Evolutionary conservation across 2,888 invertebrate genomes (phyloP), one percentile per base, ranked within the genome.

Genomic region (Aelia acuminata): DNA sequence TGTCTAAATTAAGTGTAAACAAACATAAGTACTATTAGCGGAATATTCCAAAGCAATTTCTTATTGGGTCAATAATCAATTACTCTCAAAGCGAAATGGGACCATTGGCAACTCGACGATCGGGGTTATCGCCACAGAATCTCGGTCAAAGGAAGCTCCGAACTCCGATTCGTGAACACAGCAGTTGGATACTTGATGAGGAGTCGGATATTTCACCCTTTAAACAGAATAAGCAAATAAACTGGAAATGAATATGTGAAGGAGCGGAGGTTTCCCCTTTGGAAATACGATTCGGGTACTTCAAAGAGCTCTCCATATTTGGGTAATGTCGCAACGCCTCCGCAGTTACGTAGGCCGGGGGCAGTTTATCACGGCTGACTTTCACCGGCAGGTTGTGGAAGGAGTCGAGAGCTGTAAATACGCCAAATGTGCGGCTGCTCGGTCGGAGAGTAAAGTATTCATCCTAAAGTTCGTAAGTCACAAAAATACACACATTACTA

Each of bases 321-420:
- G 39, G 80, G 11, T 80, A 80, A 80, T 80, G 80, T 80, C 80
- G 80, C 15, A 80, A 80, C 80, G n/a, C 80, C 80, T 47, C 39
- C 80, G n/a, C 80, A 39, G 43, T 80, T 80, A 80, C 80, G 80
- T 70, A 70, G 63, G 63, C 63, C 20, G 31, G 8, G 35, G 63
- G 63, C 35, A 70, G 63, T 70, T 70, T 70, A 20, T 70, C 63
- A 70, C 63, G 63, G 63, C 13, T 70, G 31, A 70, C 63, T 70
- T 70, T 70, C 63, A 70, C 63, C 63, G 20, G 31, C 63, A 70
- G 63, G 31, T 70, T 70, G 20, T 31, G 5, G 63, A 35, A 70
- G 63, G 63, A 70, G 35, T 35, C 26, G 35, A 57, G 31, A 70
- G 35, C 0, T 26, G 31, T 70, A n/a, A n/a, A n/a, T n/a, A 70